These are phyloP conservation scores for Drosophila leonis DNA, from an alignment of 2,888 invertebrate species.

Conservation along the genomic window DNA sequence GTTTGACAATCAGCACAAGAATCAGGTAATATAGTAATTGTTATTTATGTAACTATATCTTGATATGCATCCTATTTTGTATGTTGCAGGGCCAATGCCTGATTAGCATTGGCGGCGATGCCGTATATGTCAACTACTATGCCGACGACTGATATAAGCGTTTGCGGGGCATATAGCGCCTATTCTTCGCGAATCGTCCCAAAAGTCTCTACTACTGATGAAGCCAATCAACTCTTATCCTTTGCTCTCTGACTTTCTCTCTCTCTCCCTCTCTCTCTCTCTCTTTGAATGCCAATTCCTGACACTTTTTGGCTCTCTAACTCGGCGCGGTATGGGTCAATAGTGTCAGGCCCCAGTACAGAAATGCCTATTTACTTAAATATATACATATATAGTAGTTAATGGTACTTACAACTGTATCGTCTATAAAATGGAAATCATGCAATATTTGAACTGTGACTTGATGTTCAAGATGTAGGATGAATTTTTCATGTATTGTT, in stretches of 20 bases:
- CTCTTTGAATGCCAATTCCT: constrained; percentile 28
- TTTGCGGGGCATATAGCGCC: constrained; percentile 83
- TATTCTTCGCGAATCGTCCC: constrained; percentile 82
- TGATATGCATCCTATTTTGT: neutral
- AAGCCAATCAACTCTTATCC: constrained; percentile 28
- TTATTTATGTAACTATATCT: neutral
- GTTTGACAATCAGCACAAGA: constrained; percentile 97
- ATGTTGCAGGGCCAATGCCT: constrained; percentile 95
- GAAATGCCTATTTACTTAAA: constrained; percentile 24
- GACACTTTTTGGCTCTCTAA: neutral
- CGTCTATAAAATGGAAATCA: constrained; percentile 39
- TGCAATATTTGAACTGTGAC: constrained; percentile 75
- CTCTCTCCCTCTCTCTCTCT: neutral
- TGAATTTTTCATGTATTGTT: constrained; percentile 63
- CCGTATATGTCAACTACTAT: constrained; percentile 92
- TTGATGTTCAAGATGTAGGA: constrained; percentile 46
- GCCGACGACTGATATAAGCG: constrained; percentile 86
- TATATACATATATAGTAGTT: constrained; percentile 12
- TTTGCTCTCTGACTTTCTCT: constrained; percentile 30
- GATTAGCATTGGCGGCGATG: constrained; percentile 97
- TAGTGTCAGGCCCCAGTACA: constrained; percentile 18
- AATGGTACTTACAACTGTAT: constrained; percentile 19
- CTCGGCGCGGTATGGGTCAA: constrained; percentile 5
- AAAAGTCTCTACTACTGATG: constrained; percentile 78
- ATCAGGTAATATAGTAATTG: constrained; percentile 89